Base-by-base conservation (phyloP, 2,888 invertebrate genomes). In the Acleris emargana region DNA sequence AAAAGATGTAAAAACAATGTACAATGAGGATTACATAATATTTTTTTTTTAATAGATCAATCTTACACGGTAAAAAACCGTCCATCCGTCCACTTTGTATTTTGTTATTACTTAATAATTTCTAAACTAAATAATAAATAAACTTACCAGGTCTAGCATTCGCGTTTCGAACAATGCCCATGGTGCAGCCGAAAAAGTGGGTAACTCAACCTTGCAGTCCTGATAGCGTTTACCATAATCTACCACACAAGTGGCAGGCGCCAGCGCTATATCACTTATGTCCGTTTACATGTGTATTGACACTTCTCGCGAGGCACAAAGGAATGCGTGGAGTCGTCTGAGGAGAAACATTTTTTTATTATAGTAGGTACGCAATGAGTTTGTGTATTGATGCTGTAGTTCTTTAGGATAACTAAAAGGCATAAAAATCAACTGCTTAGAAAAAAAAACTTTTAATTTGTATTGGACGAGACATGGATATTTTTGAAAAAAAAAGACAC, bases 81-180 rank as follows among this genome's bases (percentile, higher is more conserved):
- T n/a, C n/a, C n/a, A n/a, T n/a, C 32, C 9, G 7, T 28, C 28
- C 7, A 25, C 6, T 25, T 1, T 6, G 1, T 6, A 25, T 25
- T 1, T 9, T 6, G 9, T 32, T 32, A 9, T 32, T 9, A 28
- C 9, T 7, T 2, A 28, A 28, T 28, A 7, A 28, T 28, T 25
- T 6, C 25, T 50, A 50, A 42, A 57, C 13, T n/a, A 28, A 45
- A 55, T 43, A 49, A 17, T 16, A 45, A 7, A 28, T 47, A 58
- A 58, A 82, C 82, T 75, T 71, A 82, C 82, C 76, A 25, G 82
- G 82, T 64, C 77, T 76, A 57, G 77, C 53, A 71, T 71, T 75
- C 58, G 73, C 73, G 28, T 68, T 72, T 43, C 74, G 70, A 5
- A 70, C 69, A 18, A 62, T 63, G 4, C 71, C 71, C 62, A 62